Conservation (phyloP, 2,797 vertebrate species). For the Hyperoplus immaculatus region DNA sequence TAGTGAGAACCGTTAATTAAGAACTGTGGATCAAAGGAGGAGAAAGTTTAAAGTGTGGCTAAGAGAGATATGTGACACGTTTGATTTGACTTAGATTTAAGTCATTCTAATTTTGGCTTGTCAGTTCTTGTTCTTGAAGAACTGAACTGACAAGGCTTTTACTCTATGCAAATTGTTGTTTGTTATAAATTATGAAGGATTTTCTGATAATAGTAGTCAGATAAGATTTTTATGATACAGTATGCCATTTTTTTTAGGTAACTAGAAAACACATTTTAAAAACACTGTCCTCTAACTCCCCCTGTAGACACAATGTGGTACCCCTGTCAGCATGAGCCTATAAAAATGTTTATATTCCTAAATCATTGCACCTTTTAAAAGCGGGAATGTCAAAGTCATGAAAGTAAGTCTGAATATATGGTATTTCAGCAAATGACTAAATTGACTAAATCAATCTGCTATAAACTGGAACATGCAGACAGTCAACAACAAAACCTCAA, state of each 20-base stretch:
- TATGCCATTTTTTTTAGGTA: background rate
- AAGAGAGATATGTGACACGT: background rate
- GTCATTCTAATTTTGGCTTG: background rate
- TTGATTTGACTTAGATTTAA: background rate
- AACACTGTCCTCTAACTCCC: background rate
- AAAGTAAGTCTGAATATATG: background rate
- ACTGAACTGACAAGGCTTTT: no score
- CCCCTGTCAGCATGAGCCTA: background rate
- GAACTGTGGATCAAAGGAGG: conserved; percentile 10
- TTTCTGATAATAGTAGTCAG: background rate
- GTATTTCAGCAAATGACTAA: background rate
- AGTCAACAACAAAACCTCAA: background rate
- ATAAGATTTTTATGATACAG: background rate
- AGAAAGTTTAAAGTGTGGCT: background rate
- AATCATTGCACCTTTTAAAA: background rate
- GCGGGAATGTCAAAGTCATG: background rate
- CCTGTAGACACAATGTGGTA: conserved; percentile 4
- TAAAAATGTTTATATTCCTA: background rate
- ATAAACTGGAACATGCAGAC: background rate
- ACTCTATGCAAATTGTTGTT: accelerated
- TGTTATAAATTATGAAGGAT: background rate
- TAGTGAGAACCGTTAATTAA: accelerated
- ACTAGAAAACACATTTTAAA: background rate
- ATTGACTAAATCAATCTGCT: background rate
- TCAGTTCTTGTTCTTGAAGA: background rate